phyloP scores from a whole-genome alignment of 2,888 invertebrate species.

The Phortica magna region DNA sequence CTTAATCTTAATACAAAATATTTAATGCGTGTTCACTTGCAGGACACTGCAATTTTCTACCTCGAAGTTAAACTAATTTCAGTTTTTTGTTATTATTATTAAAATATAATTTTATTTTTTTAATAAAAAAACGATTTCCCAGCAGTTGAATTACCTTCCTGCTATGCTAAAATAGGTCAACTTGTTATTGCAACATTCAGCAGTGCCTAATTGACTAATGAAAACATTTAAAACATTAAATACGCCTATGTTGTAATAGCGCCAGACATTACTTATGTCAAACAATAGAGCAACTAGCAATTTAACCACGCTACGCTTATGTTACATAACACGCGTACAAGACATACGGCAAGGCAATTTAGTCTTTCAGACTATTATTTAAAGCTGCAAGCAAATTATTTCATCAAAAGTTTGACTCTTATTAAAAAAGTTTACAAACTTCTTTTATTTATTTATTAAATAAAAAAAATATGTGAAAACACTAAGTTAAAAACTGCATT shows the following conservation, averaged over 20 bases:
- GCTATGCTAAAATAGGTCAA: too few species aligned
- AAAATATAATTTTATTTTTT: not conserved
- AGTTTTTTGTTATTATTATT: slow-evolving; percentile 1
- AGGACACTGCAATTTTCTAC: slow-evolving; percentile 51
- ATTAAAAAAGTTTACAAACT: not conserved
- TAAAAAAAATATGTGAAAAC: not conserved
- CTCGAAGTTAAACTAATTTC: slow-evolving; percentile 46
- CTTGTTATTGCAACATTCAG: too few species aligned
- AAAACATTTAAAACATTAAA: too few species aligned
- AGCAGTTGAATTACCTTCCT: too few species aligned
- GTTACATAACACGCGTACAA: too few species aligned
- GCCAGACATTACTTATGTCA: too few species aligned
- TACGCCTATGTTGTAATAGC: too few species aligned
- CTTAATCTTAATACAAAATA: slow-evolving; percentile 18
- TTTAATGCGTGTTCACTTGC: not conserved
- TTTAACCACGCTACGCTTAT: too few species aligned
- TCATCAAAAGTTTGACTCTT: not conserved
- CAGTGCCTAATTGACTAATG: too few species aligned
- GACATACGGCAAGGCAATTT: too few species aligned
- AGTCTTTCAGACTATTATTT: not conserved
- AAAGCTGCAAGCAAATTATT: not conserved
- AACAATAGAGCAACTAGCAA: too few species aligned
- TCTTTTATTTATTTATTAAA: not conserved
- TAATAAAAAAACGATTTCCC: not conserved
- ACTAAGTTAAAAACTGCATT: slow-evolving; percentile 27